A percentile compares a stretch with the other conserved stretches of the same genome.
phyloP scores from a whole-genome alignment of 2,888 invertebrate genomes.

The Bruchidius siliquastri region DNA sequence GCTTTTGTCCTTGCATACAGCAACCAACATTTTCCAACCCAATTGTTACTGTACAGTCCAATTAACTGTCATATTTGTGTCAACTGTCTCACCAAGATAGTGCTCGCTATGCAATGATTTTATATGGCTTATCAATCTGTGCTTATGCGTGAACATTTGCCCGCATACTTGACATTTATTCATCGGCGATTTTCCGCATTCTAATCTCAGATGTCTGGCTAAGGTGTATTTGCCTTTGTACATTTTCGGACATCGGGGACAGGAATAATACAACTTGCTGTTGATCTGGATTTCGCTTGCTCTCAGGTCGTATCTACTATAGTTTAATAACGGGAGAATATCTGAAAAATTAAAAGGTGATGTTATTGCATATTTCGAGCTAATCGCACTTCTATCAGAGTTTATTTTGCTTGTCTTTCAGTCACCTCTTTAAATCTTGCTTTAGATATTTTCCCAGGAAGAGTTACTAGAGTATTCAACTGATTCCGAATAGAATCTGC shows the following conservation, averaged over 20 bases:
- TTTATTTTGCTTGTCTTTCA: no score
- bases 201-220: slow-evolving; percentile 44
- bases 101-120: background rate
- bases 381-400: no score
- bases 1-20: no score
- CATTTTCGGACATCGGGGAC: slow-evolving; percentile 38
- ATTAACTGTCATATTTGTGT: background rate
- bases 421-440: no score
- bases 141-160: slow-evolving; percentile 38
- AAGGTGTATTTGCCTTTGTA: slow-evolving; percentile 40
- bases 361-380: background rate
- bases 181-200: slow-evolving; percentile 45
- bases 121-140: slow-evolving; percentile 36
- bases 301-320: slow-evolving; percentile 11
- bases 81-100: background rate
- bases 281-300: slow-evolving; percentile 20
- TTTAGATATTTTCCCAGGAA: no score
- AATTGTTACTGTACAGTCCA: background rate
- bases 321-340: background rate
- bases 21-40: background rate
- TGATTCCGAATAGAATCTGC: no score
- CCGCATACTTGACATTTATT: slow-evolving; percentile 36
- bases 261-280: slow-evolving; percentile 23
- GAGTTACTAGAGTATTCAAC: no score
- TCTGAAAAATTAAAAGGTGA: background rate